Evolutionary conservation across 2,888 invertebrate genomes (phyloP), one percentile per base, ranked within the genome.

Genomic region (Ichneumon xanthorius): DNA sequence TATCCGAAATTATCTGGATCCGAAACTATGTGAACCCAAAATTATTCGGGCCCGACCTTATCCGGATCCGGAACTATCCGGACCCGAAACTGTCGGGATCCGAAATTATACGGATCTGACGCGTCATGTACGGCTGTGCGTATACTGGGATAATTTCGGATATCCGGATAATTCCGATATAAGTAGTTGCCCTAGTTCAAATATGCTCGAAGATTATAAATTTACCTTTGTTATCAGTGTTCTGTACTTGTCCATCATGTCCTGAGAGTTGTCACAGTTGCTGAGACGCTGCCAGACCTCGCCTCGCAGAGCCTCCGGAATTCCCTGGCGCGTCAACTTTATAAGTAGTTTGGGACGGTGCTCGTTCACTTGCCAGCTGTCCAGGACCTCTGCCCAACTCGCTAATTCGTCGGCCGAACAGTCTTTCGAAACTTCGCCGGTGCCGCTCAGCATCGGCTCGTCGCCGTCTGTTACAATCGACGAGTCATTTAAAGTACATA

Each of bases 201-300:
- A 11, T 40, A 40, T 11, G 9, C 11, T 9, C 40, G 11, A 11
- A 40, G 11, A 11, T 11, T 2, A 40, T 48, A 48, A 16, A 48
- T 48, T 48, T 58, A 79, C 98, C 95, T 99, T 98, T 87, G 98
- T 98, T 84, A 99, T 98, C 67, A 99, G 96, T 68, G 97, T 96
- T 90, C 98, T 96, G 94, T 99, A 99, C 16, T 97, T 97, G 92
- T 99, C 99, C 96, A 98, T 97, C 94, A 99, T 97, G 88, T 97
- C 96, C 83, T 96, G 96, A 91, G 97, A 97, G 92, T 97, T 97
- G 90, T 98, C 97, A 79, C 98, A 97, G 58, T 97, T 97, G 19
- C 99, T 97, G 87, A 99, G 95, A 82, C 99, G 96, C 93, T 99
- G 98, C 99, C 99, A 99, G 70, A 99, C 98, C 94, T 99, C 99